Conservation (phyloP, 2,888 invertebrate species). For the Folsomia manolachei region DNA sequence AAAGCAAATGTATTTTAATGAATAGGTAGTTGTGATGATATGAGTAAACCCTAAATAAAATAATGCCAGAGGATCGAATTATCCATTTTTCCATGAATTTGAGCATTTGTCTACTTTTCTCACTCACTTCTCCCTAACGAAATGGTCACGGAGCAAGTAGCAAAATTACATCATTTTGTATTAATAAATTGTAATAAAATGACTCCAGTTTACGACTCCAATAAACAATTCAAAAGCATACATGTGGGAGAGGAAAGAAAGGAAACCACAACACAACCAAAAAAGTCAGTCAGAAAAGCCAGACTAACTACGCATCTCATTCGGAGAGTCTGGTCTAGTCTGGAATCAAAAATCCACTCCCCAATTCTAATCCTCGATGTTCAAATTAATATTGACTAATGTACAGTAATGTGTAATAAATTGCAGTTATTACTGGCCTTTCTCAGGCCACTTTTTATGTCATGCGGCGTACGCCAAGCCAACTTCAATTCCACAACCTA, state of each 20-base stretch:
- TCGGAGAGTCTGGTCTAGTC: too few species aligned
- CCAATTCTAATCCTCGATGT: neutral
- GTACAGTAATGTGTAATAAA: slow-evolving; percentile 31
- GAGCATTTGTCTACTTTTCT: too few species aligned
- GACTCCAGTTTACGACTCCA: neutral
- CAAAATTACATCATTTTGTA: neutral
- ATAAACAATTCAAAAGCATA: too few species aligned
- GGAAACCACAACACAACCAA: neutral
- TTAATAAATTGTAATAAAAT: neutral
- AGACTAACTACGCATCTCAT: too few species aligned
- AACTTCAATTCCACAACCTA: too few species aligned
- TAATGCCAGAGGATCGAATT: neutral
- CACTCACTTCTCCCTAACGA: neutral
- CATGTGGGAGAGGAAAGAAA: neutral
- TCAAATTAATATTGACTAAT: slow-evolving; percentile 25
- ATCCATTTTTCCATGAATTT: neutral
- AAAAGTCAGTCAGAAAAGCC: neutral
- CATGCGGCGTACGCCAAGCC: slow-evolving; percentile 30
- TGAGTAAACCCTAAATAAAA: neutral
- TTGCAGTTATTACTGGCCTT: slow-evolving; percentile 26
- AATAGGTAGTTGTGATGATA: neutral
- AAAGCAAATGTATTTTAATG: neutral
- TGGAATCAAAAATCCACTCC: neutral
- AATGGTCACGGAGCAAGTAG: neutral
- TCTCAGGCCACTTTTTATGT: slow-evolving; percentile 24